phyloP scores from a whole-genome alignment of 2,113 vertebrate genomes.

The Channa argus region DNA sequence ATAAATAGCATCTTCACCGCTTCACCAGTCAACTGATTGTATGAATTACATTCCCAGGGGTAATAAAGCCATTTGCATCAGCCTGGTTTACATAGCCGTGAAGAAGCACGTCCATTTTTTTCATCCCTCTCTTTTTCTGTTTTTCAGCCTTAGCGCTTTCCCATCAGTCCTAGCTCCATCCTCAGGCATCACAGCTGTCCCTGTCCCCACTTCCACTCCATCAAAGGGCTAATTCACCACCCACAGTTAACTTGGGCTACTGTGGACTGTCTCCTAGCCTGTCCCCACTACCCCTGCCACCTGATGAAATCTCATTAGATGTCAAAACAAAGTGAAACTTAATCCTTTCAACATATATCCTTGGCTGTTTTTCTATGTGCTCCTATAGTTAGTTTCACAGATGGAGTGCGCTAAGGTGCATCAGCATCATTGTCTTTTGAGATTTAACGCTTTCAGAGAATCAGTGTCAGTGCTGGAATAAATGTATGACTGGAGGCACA shows the following conservation, averaged over 20 bases:
- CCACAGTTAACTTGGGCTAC: slow-evolving; percentile 36
- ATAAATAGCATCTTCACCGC: slow-evolving; percentile 43
- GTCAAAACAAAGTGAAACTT: slow-evolving; percentile 40
- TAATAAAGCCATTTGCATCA: slow-evolving; percentile 54
- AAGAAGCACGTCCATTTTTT: slow-evolving; percentile 32
- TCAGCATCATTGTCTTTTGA: slow-evolving; percentile 32
- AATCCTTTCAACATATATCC: neutral
- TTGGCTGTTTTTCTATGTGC: slow-evolving; percentile 43
- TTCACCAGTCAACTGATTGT: slow-evolving; percentile 55
- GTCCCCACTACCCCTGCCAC: neutral
- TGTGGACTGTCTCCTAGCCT: slow-evolving; percentile 2
- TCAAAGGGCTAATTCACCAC: slow-evolving; percentile 45
- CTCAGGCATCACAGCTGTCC: slow-evolving; percentile 44
- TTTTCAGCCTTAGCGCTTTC: slow-evolving; percentile 2
- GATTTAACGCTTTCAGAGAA: slow-evolving; percentile 26
- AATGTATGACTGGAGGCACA: slow-evolving; percentile 50
- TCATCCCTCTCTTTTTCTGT: neutral
- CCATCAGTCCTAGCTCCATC: slow-evolving; percentile 41
- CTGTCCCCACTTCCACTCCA: slow-evolving; percentile 22
- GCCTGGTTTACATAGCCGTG: slow-evolving; percentile 51
- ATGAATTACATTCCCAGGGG: slow-evolving; percentile 51
- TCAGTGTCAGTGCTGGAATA: slow-evolving; percentile 23
- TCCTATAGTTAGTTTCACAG: slow-evolving; percentile 55
- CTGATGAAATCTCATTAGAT: slow-evolving; percentile 45
- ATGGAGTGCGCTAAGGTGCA: slow-evolving; percentile 33